Conservation (phyloP, 2,797 vertebrate genomes). For the Eulemur mongoz region DNA sequence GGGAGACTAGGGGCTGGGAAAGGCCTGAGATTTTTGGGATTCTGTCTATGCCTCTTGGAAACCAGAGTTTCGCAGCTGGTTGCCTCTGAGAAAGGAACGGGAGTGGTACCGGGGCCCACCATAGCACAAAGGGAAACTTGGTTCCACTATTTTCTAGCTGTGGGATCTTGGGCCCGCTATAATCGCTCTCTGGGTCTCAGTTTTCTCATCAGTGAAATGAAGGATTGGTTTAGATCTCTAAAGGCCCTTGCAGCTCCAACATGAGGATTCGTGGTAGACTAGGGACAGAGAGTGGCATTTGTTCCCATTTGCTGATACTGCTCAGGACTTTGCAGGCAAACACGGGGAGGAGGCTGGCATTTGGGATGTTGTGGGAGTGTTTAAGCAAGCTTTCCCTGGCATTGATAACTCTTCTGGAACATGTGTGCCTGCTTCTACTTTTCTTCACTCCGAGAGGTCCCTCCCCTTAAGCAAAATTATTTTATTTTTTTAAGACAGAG, state of each 20-base stretch:
- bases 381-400: not conserved
- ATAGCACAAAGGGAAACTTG: not conserved
- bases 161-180: not conserved
- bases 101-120: not conserved
- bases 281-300: not conserved
- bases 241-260: not conserved
- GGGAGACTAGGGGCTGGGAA: slow-evolving; percentile 30
- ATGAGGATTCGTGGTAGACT: not conserved
- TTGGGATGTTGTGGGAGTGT: not conserved
- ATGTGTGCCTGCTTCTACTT: not conserved
- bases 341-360: not conserved
- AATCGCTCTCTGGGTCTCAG: not conserved
- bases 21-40: slow-evolving; percentile 65
- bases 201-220: not conserved
- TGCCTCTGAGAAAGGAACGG: not conserved
- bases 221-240: not conserved
- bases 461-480: not conserved
- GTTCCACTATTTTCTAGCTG: not conserved
- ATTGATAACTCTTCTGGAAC: not conserved
- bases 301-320: not conserved
- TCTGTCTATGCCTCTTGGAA: slow-evolving; percentile 69
- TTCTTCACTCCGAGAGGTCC: not conserved
- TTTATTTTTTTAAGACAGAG: too few species aligned
- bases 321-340: not conserved
- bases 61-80: slow-evolving; percentile 43